These are phyloP conservation scores for Trichoplusia ni DNA, from an alignment of 1,140 invertebrate species.

Conservation along the genomic window DNA sequence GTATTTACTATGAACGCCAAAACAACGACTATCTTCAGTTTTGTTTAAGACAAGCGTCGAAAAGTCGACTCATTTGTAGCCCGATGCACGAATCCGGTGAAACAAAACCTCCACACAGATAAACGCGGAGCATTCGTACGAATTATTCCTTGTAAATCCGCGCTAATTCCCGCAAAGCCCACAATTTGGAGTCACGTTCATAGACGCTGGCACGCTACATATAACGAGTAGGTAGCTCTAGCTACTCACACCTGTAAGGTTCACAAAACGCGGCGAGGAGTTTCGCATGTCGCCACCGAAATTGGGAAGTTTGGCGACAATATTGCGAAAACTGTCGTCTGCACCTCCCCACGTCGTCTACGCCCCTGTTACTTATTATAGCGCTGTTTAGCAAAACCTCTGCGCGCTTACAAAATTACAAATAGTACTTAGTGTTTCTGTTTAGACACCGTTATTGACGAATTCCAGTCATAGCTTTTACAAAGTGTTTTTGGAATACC, in stretches of 20 bases:
- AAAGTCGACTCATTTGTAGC: no score
- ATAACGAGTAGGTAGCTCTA: slow-evolving; percentile 18
- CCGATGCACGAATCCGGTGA: background rate
- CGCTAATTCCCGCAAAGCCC: slow-evolving; percentile 61
- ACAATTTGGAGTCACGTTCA: slow-evolving; percentile 58
- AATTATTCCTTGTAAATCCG: slow-evolving; percentile 53
- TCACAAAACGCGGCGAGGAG: slow-evolving; percentile 50
- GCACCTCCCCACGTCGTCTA: slow-evolving; percentile 32
- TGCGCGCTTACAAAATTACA: background rate
- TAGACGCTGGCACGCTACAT: slow-evolving; percentile 30
- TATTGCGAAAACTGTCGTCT: slow-evolving; percentile 63
- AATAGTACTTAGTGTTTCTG: background rate
- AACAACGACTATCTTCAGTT: background rate
- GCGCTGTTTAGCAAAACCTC: slow-evolving; percentile 3
- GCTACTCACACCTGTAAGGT: slow-evolving; percentile 63
- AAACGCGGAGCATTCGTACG: background rate
- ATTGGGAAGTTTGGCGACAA: slow-evolving; percentile 71
- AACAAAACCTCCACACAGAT: background rate
- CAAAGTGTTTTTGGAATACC: background rate
- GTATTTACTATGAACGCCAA: background rate
- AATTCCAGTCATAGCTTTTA: background rate
- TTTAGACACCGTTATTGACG: background rate
- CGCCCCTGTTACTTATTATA: slow-evolving; percentile 5
- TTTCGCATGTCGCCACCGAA: slow-evolving; percentile 77
- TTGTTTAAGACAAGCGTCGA: background rate